Conservation (phyloP, 2,888 invertebrate species). For the Vesta saturnalis region DNA sequence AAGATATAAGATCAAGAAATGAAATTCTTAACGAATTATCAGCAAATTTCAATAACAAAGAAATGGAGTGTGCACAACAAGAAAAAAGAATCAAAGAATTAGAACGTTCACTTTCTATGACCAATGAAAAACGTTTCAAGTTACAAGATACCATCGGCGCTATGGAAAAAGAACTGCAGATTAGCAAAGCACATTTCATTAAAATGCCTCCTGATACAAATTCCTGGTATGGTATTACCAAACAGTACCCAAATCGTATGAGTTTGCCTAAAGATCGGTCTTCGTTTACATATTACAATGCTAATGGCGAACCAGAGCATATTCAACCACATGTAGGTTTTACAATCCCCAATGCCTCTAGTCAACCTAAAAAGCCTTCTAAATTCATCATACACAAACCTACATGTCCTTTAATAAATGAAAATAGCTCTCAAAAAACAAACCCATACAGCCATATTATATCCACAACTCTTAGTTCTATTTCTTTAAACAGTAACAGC, state of each 20-base stretch:
- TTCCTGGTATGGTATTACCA: conserved; percentile 52
- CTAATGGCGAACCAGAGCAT: too few relatives aligned
- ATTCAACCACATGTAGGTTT: too few relatives aligned
- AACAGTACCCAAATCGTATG: not conserved
- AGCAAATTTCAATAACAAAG: conserved; percentile 51
- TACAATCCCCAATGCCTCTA: too few relatives aligned
- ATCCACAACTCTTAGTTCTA: too few relatives aligned
- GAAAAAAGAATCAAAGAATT: conserved; percentile 54
- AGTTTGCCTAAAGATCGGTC: not conserved
- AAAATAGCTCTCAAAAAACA: too few relatives aligned
- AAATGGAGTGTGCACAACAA: conserved; percentile 48
- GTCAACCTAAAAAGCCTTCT: too few relatives aligned
- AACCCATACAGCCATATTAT: too few relatives aligned
- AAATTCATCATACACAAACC: too few relatives aligned
- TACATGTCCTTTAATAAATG: too few relatives aligned
- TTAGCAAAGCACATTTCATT: conserved; percentile 55
- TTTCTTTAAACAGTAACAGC: not conserved
- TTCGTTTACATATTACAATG: not conserved
- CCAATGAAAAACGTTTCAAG: conserved; percentile 58
- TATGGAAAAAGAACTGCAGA: conserved; percentile 58
- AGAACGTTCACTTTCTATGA: conserved; percentile 51
- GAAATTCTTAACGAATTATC: conserved; percentile 53
- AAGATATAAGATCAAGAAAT: conserved; percentile 45
- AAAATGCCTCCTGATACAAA: conserved; percentile 52
- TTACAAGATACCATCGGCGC: conserved; percentile 55